Evolutionary conservation across 2,888 invertebrate genomes (phyloP), one percentile per base, ranked within the genome.

Genomic region (Stenotaenia linearis): DNA sequence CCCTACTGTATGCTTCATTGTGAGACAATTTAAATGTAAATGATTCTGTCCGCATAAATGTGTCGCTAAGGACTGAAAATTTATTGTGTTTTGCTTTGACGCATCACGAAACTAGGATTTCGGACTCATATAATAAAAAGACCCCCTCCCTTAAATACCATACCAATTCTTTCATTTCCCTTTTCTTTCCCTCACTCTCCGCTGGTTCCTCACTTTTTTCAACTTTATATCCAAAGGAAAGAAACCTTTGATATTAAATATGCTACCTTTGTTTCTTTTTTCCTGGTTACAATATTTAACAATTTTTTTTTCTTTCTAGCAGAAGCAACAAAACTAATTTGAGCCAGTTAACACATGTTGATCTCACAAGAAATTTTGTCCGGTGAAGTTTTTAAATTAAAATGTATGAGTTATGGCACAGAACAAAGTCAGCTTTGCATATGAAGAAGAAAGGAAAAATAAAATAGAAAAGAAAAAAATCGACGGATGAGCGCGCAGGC

Each of bases 351-450:
- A 77, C 77, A 77, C 25, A 21, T 77, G 77, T 77, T 77, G 77
- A 77, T 77, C 77, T 35, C 12, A 4, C 56, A 21, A 32, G 75
- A n/a, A 75, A 75, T 75, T 75, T 35, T 15, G 35, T 77, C 75
- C 77, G 37, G 45, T 18, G 56, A 28, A 25, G 78, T 32, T 78
- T 78, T 78, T 45, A 78, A 78, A 78, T 78, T 78, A 78, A 78
- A 78, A 78, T 78, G 56, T 3, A 50, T 78, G 78, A 78, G 45
- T 78, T 78, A 78, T 56, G 56, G 56, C n/a, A 56, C n/a, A 56
- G 56, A 56, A 56, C 21, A 56, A 56, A 56, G 56, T 56, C 56
- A 56, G 56, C 56, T 56, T 56, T 23, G 56, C 56, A 56, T 56
- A 56, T 78, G 78, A 56, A 78, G 78, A 50, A 45, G 78, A 78